Conservation (phyloP, 2,113 vertebrate genomes). For the Aleadryas rufinucha region DNA sequence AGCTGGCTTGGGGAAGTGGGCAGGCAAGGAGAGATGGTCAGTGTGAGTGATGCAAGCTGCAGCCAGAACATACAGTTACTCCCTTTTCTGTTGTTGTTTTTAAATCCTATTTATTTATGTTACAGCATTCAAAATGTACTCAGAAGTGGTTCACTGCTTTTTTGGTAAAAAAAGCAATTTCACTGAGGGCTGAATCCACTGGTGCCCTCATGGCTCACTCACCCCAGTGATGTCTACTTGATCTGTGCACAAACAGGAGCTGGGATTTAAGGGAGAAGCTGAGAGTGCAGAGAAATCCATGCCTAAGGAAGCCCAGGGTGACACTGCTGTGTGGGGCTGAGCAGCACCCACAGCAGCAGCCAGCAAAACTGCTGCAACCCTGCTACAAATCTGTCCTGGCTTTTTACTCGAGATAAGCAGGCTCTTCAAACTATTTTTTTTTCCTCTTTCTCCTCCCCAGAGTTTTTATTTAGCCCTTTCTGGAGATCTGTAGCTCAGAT, state of each 20-base stretch:
- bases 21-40: background rate
- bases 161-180: background rate
- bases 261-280: background rate
- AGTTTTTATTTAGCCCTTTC: background rate
- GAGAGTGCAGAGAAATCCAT: background rate
- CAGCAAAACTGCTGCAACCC: background rate
- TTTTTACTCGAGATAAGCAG: background rate
- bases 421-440: background rate
- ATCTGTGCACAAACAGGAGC: background rate
- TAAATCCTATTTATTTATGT: background rate
- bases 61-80: conserved; percentile 24
- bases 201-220: rapidly evolving
- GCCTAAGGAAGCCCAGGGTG: background rate
- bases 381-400: background rate
- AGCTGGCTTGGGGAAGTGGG: background rate
- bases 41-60: conserved; percentile 8
- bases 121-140: background rate
- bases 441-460: background rate
- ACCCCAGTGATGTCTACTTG: background rate
- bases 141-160: background rate
- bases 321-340: background rate
- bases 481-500: background rate
- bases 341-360: background rate
- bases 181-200: background rate
- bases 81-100: background rate